These are phyloP conservation scores for Pelmatolapia mariae DNA, from an alignment of 2,113 vertebrate species.

Conservation along the genomic window DNA sequence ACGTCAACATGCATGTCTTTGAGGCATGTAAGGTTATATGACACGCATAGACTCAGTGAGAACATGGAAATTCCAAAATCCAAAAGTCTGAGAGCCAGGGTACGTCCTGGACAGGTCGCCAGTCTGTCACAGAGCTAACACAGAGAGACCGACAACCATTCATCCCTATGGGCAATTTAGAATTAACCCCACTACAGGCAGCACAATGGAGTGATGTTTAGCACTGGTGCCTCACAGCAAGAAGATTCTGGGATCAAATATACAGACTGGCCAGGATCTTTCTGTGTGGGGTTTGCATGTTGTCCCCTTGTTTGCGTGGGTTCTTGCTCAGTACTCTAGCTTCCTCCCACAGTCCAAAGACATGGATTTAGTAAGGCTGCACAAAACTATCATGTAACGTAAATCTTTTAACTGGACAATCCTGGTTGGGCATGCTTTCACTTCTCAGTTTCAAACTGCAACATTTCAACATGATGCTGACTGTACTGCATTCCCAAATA, in stretches of 20 bases:
- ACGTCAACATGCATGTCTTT: background rate
- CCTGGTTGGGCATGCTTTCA: rapidly evolving
- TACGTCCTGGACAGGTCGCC: background rate
- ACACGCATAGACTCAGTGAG: background rate
- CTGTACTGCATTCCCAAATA: background rate
- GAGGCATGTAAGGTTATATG: background rate
- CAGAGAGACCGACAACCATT: background rate
- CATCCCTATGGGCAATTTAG: background rate
- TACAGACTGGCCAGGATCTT: background rate
- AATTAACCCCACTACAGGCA: background rate
- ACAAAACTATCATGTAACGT: background rate
- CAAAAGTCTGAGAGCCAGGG: background rate
- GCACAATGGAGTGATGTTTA: background rate
- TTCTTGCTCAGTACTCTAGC: background rate
- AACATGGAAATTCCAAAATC: background rate
- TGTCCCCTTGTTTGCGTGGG: background rate
- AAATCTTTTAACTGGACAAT: background rate
- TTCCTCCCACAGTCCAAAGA: background rate
- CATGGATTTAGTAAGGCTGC: rapidly evolving
- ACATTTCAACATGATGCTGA: background rate
- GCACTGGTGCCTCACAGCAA: background rate
- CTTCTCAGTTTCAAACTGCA: background rate
- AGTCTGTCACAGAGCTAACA: background rate
- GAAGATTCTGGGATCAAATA: background rate
- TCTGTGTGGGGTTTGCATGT: background rate